Base-by-base conservation (phyloP, 1,140 invertebrate species). In the Capitella teleta region DNA sequence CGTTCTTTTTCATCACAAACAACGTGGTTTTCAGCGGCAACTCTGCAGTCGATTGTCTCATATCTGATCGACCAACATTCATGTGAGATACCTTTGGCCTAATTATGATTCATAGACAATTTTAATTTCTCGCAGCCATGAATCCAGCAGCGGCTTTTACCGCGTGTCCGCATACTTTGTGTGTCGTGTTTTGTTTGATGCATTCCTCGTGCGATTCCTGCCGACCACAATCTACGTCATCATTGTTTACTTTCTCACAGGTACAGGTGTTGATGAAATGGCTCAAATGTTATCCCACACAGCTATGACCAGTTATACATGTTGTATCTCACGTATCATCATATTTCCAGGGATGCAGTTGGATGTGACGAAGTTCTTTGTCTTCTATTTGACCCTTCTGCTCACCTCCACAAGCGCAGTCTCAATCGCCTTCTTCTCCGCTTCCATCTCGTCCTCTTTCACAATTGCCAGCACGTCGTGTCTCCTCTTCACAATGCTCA, bases 251-350 rank as follows among this genome's bases (percentile, higher is more conserved):
- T 72, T 54, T 37, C 71, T 72, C 68, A 59, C 71, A 24, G 70
- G 70, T 72, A 56, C 60, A 71, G 68, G 64, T 25, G 57, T 70
- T n/a, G n/a, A n/a, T n/a, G n/a, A n/a, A n/a, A n/a, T n/a, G n/a
- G n/a, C n/a, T n/a, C n/a, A n/a, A n/a, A n/a, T n/a, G n/a, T n/a
- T n/a, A n/a, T n/a, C n/a, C n/a, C n/a, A n/a, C n/a, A n/a, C n/a
- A n/a, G n/a, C n/a, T n/a, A n/a, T n/a, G n/a, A n/a, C n/a, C n/a
- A n/a, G n/a, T n/a, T n/a, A n/a, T n/a, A n/a, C n/a, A n/a, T n/a
- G n/a, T n/a, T n/a, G n/a, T n/a, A n/a, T n/a, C n/a, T n/a, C n/a
- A n/a, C n/a, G n/a, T n/a, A n/a, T n/a, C n/a, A n/a, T n/a, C n/a
- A n/a, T n/a, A n/a, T n/a, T n/a, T n/a, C n/a, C n/a, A n/a, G n/a